Conservation (phyloP, 2,888 invertebrate genomes). For the Lepidocyrtoides sp. region DNA sequence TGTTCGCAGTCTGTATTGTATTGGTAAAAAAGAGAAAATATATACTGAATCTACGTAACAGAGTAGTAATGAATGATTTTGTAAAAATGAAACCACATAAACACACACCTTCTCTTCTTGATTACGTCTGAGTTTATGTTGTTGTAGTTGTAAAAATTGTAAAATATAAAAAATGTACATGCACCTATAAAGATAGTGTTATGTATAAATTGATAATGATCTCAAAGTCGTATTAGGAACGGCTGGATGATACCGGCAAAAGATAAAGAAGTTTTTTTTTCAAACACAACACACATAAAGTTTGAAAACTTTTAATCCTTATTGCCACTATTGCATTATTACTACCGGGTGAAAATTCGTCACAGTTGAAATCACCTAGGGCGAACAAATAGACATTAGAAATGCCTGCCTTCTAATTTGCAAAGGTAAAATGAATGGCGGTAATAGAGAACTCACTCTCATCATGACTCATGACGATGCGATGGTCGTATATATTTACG, state of each 20-base stretch:
- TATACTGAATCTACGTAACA: neutral
- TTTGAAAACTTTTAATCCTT: constrained; percentile 5
- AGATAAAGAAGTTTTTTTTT: constrained; percentile 3
- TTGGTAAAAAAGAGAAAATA: neutral
- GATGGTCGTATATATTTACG: neutral
- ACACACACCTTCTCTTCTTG: neutral
- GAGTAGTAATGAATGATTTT: constrained; percentile 27
- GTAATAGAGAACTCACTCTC: constrained; percentile 44
- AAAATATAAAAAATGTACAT: neutral
- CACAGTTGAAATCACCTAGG: constrained; percentile 62
- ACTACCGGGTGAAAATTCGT: constrained; percentile 73
- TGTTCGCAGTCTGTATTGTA: neutral
- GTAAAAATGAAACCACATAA: neutral
- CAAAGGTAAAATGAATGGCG: constrained; percentile 24
- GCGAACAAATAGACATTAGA: constrained; percentile 66
- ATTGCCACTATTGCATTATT: neutral
- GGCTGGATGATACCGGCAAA: constrained; percentile 47
- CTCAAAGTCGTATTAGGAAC: constrained; percentile 26
- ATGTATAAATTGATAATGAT: constrained; percentile 45
- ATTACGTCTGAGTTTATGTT: neutral
- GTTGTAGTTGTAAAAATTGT: neutral
- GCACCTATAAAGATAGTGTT: neutral
- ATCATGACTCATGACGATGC: neutral
- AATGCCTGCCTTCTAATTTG: constrained; percentile 66
- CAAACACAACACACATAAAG: neutral